These are phyloP conservation scores for Oxyteleia sp. DNA, from an alignment of 2,888 invertebrate species.

Conservation along the genomic window DNA sequence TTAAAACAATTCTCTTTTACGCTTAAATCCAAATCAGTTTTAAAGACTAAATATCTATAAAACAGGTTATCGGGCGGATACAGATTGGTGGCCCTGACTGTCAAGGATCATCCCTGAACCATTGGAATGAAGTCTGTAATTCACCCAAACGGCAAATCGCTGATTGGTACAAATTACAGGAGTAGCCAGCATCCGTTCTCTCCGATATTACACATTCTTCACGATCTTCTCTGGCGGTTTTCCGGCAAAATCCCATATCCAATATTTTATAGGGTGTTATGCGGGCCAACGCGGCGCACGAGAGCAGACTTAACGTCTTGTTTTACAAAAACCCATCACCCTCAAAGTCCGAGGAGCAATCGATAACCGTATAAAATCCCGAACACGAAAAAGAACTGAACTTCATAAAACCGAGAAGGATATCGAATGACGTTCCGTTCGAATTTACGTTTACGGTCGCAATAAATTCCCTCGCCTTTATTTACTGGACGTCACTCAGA, in stretches of 20 bases:
- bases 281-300: background rate
- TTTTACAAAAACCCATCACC: conserved; percentile 50
- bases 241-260: conserved; percentile 73
- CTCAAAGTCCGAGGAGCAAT: conserved; percentile 46
- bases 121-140: conserved; percentile 99
- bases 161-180: conserved; percentile 99
- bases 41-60: too few species aligned
- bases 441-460: conserved; percentile 1
- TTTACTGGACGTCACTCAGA: conserved; percentile 9
- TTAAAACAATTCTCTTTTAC: too few species aligned
- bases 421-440: conserved; percentile 9
- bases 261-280: conserved; percentile 62
- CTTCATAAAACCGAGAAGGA: conserved; percentile 18
- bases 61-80: conserved; percentile 97
- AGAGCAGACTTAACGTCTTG: conserved; percentile 39
- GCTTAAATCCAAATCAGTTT: too few species aligned
- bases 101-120: conserved; percentile 94
- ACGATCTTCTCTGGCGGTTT: conserved; percentile 44
- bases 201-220: conserved; percentile 28
- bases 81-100: conserved; percentile 95
- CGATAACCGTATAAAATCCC: conserved; percentile 43
- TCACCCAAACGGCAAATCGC: conserved; percentile 99
- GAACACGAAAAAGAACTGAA: conserved; percentile 38
- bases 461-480: conserved; percentile 24
- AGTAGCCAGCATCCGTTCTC: conserved; percentile 88